Conservation (phyloP, 2,888 invertebrate species). For the Caenorhabditis panamensis region DNA sequence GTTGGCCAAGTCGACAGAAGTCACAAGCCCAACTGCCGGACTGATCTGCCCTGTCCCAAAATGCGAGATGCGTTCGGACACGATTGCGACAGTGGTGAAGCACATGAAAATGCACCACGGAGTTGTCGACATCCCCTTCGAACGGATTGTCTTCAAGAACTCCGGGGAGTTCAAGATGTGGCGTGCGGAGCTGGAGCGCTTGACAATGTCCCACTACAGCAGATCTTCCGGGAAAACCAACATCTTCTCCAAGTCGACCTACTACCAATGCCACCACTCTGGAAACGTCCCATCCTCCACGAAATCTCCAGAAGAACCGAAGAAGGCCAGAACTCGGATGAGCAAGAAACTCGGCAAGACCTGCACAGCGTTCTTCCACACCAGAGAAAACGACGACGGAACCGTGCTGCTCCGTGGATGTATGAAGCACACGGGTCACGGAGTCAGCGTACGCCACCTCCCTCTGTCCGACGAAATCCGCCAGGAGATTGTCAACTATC, state of each 20-base stretch:
- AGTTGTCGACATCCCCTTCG: constrained; percentile 43
- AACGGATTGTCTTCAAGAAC: constrained; percentile 55
- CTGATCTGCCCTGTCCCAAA: constrained; percentile 23
- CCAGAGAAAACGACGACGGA: constrained; percentile 64
- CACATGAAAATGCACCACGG: constrained; percentile 56
- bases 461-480: constrained; percentile 61
- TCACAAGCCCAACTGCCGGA: neutral
- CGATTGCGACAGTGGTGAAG: constrained; percentile 50
- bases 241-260: constrained; percentile 42
- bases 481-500: constrained; percentile 56
- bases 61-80: constrained; percentile 53
- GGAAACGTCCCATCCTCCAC: constrained; percentile 31
- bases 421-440: constrained; percentile 68
- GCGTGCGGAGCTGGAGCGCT: constrained; percentile 52
- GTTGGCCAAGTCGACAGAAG: no score
- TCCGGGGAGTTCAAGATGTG: constrained; percentile 58
- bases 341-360: constrained; percentile 69
- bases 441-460: constrained; percentile 53
- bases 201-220: constrained; percentile 56
- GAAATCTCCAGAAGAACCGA: neutral
- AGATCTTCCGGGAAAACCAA: constrained; percentile 58
- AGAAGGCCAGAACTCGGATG: constrained; percentile 32
- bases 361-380: constrained; percentile 72
- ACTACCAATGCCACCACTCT: constrained; percentile 67
- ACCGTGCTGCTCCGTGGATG: constrained; percentile 66